A percentile compares a stretch with the other conserved stretches of the same genome.
These are phyloP conservation scores for Barypeithes pellucidus DNA, from an alignment of 2,888 invertebrate genomes.

Conservation along the genomic window DNA sequence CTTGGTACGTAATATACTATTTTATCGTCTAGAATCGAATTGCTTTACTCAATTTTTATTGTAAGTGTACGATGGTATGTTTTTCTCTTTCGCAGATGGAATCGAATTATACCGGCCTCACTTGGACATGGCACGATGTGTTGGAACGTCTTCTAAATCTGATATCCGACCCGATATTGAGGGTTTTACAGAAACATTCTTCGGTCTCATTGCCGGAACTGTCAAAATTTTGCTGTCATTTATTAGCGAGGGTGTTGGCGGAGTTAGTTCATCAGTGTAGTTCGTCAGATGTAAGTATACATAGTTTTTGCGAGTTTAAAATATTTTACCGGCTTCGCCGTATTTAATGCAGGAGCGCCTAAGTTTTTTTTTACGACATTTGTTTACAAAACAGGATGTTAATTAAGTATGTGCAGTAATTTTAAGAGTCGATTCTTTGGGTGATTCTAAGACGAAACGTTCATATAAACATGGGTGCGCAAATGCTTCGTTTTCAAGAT, in stretches of 20 bases:
- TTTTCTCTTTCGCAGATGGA: slow-evolving; percentile 66
- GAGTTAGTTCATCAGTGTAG: slow-evolving; percentile 89
- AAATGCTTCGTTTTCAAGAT: too few relatives aligned
- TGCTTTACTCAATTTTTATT: neutral
- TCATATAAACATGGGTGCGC: too few relatives aligned
- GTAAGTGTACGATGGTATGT: neutral
- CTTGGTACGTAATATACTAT: too few relatives aligned
- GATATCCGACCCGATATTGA: slow-evolving; percentile 83
- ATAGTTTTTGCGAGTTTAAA: too few relatives aligned
- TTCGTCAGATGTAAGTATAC: slow-evolving; percentile 78
- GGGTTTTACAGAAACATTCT: slow-evolving; percentile 72
- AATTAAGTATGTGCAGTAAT: too few relatives aligned
- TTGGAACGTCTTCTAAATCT: slow-evolving; percentile 87
- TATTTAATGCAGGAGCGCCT: too few relatives aligned
- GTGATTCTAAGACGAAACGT: too few relatives aligned
- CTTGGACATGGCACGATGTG: slow-evolving; percentile 77
- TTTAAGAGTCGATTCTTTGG: too few relatives aligned
- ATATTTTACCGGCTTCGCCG: too few relatives aligned
- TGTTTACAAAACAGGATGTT: too few relatives aligned
- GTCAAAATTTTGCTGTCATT: slow-evolving; percentile 79
- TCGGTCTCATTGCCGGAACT: slow-evolving; percentile 64
- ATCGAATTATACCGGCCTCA: slow-evolving; percentile 64
- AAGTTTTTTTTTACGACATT: too few relatives aligned
- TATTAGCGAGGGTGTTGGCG: slow-evolving; percentile 87
- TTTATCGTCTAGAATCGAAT: too few relatives aligned